A percentile compares a stretch with the other conserved stretches of the same genome.
These are phyloP conservation scores for Pelecanoides urinatrix DNA, from an alignment of 2,113 vertebrate genomes.

Conservation along the genomic window DNA sequence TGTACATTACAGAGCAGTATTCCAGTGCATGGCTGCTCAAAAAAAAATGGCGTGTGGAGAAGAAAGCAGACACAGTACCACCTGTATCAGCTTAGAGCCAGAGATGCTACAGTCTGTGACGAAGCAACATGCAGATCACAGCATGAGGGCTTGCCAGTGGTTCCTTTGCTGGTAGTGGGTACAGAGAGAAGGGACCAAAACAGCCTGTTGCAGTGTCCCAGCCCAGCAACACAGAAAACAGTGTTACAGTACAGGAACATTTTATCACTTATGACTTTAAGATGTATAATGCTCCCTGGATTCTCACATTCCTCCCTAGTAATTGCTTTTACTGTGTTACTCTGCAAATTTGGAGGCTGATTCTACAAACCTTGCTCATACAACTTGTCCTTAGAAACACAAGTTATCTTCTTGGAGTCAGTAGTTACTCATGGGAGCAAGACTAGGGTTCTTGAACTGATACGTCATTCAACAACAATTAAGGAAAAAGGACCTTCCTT, in stretches of 20 bases:
- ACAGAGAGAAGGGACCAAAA: neutral
- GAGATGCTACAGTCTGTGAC: neutral
- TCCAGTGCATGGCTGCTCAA: neutral
- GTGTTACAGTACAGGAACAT: neutral
- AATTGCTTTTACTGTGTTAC: neutral
- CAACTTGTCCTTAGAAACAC: neutral
- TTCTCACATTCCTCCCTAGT: neutral
- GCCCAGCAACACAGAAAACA: neutral
- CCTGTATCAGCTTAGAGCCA: neutral
- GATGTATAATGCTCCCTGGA: neutral
- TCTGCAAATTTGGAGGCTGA: neutral
- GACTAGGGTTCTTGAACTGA: neutral
- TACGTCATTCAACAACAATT: neutral
- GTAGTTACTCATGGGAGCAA: neutral
- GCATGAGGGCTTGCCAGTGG: neutral
- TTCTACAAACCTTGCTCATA: neutral
- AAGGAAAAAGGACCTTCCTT: neutral
- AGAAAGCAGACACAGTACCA: neutral
- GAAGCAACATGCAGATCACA: neutral
- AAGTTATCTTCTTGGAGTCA: neutral
- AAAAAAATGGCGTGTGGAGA: neutral
- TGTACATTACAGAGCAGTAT: neutral
- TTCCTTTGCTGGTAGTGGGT: neutral
- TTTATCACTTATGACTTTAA: neutral
- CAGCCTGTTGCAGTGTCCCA: neutral